Percentiles rank a stretch among this genome's conserved stretches.
These are phyloP conservation scores for Anthoptus insignis DNA, from an alignment of 2,888 invertebrate species.

Conservation along the genomic window DNA sequence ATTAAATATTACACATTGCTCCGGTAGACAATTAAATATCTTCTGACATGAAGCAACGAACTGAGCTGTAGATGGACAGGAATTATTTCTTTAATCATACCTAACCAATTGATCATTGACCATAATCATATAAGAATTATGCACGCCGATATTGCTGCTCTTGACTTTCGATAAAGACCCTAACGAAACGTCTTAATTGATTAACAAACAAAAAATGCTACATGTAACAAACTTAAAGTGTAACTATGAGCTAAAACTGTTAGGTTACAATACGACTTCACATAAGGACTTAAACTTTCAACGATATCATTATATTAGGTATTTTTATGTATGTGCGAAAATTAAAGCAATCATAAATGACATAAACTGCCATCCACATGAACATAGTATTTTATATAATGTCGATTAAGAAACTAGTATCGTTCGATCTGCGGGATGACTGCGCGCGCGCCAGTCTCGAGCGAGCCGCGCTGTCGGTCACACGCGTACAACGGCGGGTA, in stretches of 20 bases:
- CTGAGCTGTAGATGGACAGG: background rate
- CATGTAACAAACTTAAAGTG: constrained; percentile 14
- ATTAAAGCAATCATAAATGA: background rate
- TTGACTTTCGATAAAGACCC: constrained; percentile 33
- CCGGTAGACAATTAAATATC: background rate
- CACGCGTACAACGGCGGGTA: constrained; percentile 54
- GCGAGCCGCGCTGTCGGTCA: constrained; percentile 59
- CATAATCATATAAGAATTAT: constrained; percentile 32
- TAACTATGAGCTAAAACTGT: constrained; percentile 20
- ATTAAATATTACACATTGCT: background rate
- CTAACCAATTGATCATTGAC: background rate
- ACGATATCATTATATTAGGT: too few relatives aligned
- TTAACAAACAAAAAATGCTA: constrained; percentile 22
- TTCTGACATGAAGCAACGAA: background rate
- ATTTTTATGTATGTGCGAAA: background rate
- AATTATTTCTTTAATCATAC: constrained; percentile 6
- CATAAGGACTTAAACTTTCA: too few relatives aligned
- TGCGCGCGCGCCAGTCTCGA: constrained; percentile 58
- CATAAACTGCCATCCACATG: constrained; percentile 1
- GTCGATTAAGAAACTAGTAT: constrained; percentile 33
- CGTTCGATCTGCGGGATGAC: constrained; percentile 31
- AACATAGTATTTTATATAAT: constrained; percentile 10
- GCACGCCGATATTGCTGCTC: constrained; percentile 22
- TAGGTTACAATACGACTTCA: constrained; percentile 20
- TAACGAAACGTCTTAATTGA: constrained; percentile 32